Percentiles rank a stretch among this genome's conserved stretches.
Conservation (phyloP, 2,113 vertebrate species). For the Seriola aureovittata region DNA sequence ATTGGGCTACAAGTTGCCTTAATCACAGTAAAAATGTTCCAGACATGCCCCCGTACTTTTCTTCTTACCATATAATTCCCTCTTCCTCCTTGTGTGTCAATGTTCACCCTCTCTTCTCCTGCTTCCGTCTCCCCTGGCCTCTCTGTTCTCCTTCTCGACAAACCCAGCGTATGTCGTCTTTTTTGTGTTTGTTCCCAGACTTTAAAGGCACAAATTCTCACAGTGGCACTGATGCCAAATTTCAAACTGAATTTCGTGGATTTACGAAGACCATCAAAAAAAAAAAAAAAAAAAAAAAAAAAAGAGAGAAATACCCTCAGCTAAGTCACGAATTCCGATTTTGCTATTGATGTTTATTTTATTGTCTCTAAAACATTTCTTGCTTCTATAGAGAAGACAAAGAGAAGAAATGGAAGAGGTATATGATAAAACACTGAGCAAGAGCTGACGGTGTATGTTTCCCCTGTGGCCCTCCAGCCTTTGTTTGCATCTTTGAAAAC, state of each 20-base stretch:
- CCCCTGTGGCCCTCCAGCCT: conserved; percentile 13
- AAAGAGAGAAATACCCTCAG: not conserved
- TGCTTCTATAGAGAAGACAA: not conserved
- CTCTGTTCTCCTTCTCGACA: not conserved
- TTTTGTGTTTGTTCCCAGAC: not conserved
- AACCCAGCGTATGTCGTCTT: not conserved
- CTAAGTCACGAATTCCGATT: not conserved
- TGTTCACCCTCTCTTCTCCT: not conserved
- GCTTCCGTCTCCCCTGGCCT: conserved; percentile 10
- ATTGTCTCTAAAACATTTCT: not conserved
- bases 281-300: no score
- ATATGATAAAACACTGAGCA: conserved; percentile 20
- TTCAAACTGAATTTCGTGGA: conserved; percentile 4
- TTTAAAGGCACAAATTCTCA: conserved; percentile 8
- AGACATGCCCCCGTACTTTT: conserved; percentile 21
- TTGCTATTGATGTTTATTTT: not conserved
- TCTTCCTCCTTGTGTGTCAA: conserved; percentile 9
- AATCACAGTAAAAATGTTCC: conserved; percentile 17
- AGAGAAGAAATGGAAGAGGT: conserved; percentile 1
- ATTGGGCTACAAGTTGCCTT: not conserved
- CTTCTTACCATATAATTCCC: not conserved
- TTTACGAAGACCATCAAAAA: not conserved
- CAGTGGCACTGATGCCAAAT: conserved; percentile 6
- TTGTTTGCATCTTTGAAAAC: conserved; percentile 40
- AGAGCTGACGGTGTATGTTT: not conserved